Conservation (phyloP, 2,797 vertebrate genomes). For the Phrynocephalus forsythii region DNA sequence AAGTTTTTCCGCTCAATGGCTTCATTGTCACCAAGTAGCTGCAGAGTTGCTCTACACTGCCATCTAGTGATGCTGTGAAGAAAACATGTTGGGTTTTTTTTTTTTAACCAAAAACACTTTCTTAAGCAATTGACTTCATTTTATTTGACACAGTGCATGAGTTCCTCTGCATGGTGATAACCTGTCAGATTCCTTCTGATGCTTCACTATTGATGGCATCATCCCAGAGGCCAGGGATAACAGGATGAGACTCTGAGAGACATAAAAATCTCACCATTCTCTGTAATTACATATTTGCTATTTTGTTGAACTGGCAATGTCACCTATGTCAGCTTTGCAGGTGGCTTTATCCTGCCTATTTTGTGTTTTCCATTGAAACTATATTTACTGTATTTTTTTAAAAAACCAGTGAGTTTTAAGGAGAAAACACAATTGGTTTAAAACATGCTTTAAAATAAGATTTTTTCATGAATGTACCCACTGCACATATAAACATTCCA, state of each 20-base stretch:
- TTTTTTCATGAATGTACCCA: too few species aligned
- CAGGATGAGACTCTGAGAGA: background rate
- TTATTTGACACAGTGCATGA: background rate
- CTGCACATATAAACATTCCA: background rate
- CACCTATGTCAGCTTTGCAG: background rate
- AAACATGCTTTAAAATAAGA: background rate
- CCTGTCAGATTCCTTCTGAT: background rate
- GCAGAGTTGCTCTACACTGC: constrained; percentile 54
- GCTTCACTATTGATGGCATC: background rate
- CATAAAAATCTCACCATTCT: background rate
- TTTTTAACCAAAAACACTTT: background rate
- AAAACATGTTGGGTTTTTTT: background rate
- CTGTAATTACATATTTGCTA: background rate
- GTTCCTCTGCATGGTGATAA: accelerated
- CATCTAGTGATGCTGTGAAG: constrained; percentile 54
- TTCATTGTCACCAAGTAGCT: background rate
- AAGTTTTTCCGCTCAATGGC: background rate
- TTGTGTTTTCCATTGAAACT: background rate
- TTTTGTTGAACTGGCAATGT: background rate
- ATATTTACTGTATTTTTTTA: background rate
- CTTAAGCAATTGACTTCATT: background rate
- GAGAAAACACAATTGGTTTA: too few species aligned
- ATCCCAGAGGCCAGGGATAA: background rate
- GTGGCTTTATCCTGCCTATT: background rate
- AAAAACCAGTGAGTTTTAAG: background rate